Base-by-base conservation (phyloP, 2,888 invertebrate species). In the Colostygia pectinataria region DNA sequence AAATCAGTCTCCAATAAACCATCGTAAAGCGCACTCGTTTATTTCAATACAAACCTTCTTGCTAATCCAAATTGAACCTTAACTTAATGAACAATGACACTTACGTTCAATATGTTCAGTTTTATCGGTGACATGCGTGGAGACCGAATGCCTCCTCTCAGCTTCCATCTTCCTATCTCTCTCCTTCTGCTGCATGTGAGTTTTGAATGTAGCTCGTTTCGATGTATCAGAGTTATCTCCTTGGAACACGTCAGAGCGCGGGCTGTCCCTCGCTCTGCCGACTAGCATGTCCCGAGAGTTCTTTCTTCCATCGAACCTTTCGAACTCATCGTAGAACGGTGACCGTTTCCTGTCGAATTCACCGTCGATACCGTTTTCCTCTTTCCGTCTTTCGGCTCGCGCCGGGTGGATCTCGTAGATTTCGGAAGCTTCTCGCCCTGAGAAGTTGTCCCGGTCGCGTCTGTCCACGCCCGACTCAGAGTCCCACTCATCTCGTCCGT, bases 141-240 rank as follows among this genome's bases (percentile, higher is more conserved):
- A 95, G 0, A 95, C 94, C 0, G 95, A 95, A 45, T 93, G 93
- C 64, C 95, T 92, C 51, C 95, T 93, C 59, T 95, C 95, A 2
- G 94, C 92, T 65, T 95, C 95, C 45, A 91, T 82, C 57, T 89
- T 89, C 42, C 87, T 78, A 33, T 90, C 88, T 59, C 93, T 86
- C 64, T 94, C 93, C 57, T 94, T 94, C 69, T 93, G 92, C 0
- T 91, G 93, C 93, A 94, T 94, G 67, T 95, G 94, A 0, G 94
- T 94, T 63, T 94, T 92, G 66, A 94, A 95, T 0, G 94, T 94
- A 0, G 94, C 93, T 37, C 94, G 83, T 43, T 92, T 92, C 1
- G 71, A 61, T 0, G 71, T 63, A 31, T 85, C 86, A 1, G 66
- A 75, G 52, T 69, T 78, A 1, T 88, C 86, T 2, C 74, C 69